Base-by-base conservation (phyloP, 2,888 invertebrate species). In the Volucella inanis region DNA sequence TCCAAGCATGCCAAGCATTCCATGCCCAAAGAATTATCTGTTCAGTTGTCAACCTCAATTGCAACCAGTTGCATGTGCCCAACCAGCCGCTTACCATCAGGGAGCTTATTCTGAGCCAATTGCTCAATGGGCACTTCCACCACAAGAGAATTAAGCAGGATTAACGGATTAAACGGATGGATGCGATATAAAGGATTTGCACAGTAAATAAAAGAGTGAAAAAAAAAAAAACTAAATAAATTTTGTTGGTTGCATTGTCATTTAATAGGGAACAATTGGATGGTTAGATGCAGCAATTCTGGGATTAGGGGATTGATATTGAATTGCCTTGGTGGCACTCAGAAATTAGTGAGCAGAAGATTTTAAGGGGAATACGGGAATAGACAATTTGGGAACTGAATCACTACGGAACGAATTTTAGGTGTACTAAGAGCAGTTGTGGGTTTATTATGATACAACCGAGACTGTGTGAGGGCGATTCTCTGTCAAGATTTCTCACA, bases 11-110 rank as follows among this genome's bases (percentile, higher is more conserved):
- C 78, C 85, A 57, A 50, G 41, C 22, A 47, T 81, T 2, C 85
- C 85, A 50, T 85, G 85, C 77, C 85, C 85, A 31, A 85, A 72
- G 68, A 85, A 70, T 52, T 85, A 85, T 22, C 49, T 85, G 72
- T 85, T 85, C 59, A 85, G 85, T 10, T 85, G 85, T 54, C 85
- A 85, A 38, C 85, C 85, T 3, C 71, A 65, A 14, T 43, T 85
- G 67, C 65, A 76, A 11, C 85, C 85, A 8, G 85, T 85, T 47
- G 41, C 85, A 65, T 85, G 85, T 57, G 31, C 72, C 43, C 72
- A 15, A 9, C 18, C 54, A 50, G 39, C 64, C 3, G 31, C 31
- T 31, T 65, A 64, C 22, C 41, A 49, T 1, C 85, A 85, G 3
- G 85, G 85, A 52, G 61, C 81, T 38, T 85, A 85, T 67, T 81